Evolutionary conservation across 1,140 invertebrate species (phyloP).

Genomic region (Episyrphus balteatus): DNA sequence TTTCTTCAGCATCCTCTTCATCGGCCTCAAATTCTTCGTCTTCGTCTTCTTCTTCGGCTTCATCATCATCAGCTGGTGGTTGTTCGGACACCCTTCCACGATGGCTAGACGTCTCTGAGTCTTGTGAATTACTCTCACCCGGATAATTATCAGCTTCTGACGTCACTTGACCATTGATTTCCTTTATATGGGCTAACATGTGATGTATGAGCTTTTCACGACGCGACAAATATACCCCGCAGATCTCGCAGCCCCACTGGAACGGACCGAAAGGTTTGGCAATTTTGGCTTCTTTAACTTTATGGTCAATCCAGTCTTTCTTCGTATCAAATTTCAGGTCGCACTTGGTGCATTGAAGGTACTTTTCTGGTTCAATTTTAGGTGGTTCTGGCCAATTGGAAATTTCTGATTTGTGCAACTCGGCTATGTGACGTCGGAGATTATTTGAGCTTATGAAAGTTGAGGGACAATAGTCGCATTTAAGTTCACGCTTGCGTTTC

Average conservation of each 20-base stretch:
- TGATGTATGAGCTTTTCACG: slow-evolving; percentile 35
- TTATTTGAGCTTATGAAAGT: slow-evolving; percentile 36
- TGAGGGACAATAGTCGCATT: slow-evolving; percentile 34
- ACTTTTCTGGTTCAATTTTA: slow-evolving; percentile 22
- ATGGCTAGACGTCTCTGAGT: background rate
- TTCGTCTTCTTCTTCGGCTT: slow-evolving; percentile 5
- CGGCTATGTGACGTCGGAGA: slow-evolving; percentile 32
- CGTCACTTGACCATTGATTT: background rate
- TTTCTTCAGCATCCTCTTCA: slow-evolving; percentile 7
- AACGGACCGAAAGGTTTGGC: slow-evolving; percentile 31
- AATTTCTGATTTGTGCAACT: slow-evolving; percentile 34
- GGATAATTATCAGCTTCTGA: background rate
- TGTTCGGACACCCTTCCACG: background rate
- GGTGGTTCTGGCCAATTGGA: slow-evolving; percentile 25
- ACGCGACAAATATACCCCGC: slow-evolving; percentile 32
- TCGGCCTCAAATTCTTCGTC: slow-evolving; percentile 12
- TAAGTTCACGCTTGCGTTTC: slow-evolving; percentile 33
- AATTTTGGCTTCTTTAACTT: slow-evolving; percentile 27
- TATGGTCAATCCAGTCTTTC: slow-evolving; percentile 34
- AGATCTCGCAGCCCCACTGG: slow-evolving; percentile 35
- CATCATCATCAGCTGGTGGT: background rate
- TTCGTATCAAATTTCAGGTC: slow-evolving; percentile 22
- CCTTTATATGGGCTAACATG: slow-evolving; percentile 9
- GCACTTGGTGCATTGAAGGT: slow-evolving; percentile 23
- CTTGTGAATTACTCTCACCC: slow-evolving; percentile 5